A percentile compares a stretch with the other conserved stretches of the same genome.
Evolutionary conservation across 2,888 invertebrate species (phyloP).

Genomic region (Phania funesta): DNA sequence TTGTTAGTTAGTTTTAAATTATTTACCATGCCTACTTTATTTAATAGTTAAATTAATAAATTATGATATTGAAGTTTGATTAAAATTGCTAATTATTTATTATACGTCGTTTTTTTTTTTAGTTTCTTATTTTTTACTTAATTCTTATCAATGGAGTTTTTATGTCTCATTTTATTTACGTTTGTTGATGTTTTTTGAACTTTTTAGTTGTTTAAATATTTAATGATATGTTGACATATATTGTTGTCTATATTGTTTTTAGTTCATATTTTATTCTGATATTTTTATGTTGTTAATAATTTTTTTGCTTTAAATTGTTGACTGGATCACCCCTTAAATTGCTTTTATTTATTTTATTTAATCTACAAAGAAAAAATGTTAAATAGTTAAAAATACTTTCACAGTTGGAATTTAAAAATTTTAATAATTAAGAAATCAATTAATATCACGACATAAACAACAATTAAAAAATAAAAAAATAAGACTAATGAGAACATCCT

Average conservation of each 20-base stretch:
- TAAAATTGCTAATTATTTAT: background rate
- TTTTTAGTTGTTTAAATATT: slow-evolving; percentile 1
- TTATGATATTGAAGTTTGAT: background rate
- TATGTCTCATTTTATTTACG: background rate
- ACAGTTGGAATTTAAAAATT: background rate
- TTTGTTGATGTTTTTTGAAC: background rate
- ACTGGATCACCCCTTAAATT: background rate
- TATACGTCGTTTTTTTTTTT: too few relatives aligned
- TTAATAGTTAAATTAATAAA: background rate
- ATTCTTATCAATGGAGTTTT: background rate
- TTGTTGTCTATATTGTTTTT: background rate
- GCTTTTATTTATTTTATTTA: background rate
- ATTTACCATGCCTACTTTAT: slow-evolving; percentile 3
- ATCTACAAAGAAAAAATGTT: slow-evolving; percentile 4
- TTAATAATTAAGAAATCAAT: too few relatives aligned
- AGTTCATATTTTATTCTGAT: background rate
- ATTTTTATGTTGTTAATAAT: background rate
- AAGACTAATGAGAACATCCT: too few relatives aligned
- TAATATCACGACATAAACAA: too few relatives aligned
- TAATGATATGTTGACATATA: slow-evolving; percentile 46
- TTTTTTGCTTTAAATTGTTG: background rate
- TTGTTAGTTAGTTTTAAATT: background rate
- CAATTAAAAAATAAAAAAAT: too few relatives aligned
- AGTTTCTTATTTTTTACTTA: background rate
- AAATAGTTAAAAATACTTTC: background rate